Conservation (phyloP, 2,888 invertebrate species). For the Vandiemenella viatica region DNA sequence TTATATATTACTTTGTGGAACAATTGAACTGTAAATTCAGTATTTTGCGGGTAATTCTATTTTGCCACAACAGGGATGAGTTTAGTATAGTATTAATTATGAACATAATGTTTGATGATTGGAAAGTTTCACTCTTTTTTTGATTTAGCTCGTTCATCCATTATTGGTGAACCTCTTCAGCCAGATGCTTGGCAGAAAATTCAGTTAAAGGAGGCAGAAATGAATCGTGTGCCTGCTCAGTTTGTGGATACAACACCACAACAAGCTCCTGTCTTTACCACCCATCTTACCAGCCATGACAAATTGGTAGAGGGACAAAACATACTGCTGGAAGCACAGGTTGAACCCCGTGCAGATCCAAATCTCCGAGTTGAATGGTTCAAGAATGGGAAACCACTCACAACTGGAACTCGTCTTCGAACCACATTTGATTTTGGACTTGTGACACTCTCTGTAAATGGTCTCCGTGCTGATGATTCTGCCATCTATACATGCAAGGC, state of each 20-base stretch:
- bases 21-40: too few species aligned
- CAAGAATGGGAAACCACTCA: constrained; percentile 74
- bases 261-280: constrained; percentile 91
- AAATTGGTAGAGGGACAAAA: constrained; percentile 75
- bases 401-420: constrained; percentile 67
- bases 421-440: constrained; percentile 95
- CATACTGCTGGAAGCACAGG: constrained; percentile 75
- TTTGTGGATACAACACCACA: constrained; percentile 71
- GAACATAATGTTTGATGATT: too few species aligned
- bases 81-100: too few species aligned
- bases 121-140: too few species aligned
- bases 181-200: constrained; percentile 89
- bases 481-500: constrained; percentile 93
- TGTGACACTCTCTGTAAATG: constrained; percentile 80
- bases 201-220: constrained; percentile 77
- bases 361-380: constrained; percentile 82
- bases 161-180: constrained; percentile 69
- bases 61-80: too few species aligned
- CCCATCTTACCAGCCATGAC: constrained; percentile 72
- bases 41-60: too few species aligned
- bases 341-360: constrained; percentile 79
- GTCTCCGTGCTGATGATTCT: constrained; percentile 76
- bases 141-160: constrained; percentile 50
- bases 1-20: too few species aligned
- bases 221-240: constrained; percentile 80